Percentiles rank a stretch among this genome's conserved stretches.
Evolutionary conservation across 2,888 invertebrate genomes (phyloP).

Genomic region (Cephus pulcher): DNA sequence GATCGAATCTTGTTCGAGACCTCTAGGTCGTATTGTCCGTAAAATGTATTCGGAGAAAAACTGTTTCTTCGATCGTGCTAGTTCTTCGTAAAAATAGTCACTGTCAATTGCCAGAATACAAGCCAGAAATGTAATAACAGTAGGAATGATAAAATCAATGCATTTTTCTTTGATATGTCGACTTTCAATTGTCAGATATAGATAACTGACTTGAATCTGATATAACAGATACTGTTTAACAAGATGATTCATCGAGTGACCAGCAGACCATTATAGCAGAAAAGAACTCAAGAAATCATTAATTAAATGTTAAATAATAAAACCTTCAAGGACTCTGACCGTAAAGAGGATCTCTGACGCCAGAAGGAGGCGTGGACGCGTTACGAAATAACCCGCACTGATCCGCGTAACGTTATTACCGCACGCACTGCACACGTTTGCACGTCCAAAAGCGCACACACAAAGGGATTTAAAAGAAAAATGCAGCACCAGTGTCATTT

Average conservation of each 20-base stretch:
- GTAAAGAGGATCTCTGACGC: neutral
- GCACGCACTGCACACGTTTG: constrained; percentile 1
- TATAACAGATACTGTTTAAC: neutral
- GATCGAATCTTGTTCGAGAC: neutral
- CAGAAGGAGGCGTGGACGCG: constrained; percentile 1
- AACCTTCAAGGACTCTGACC: neutral
- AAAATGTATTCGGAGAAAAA: too few relatives aligned
- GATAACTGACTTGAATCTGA: neutral
- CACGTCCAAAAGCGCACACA: neutral
- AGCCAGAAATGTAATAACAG: neutral
- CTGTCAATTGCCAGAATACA: neutral
- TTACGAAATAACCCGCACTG: constrained; percentile 1
- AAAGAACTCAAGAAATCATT: neutral
- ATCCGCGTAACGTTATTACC: constrained; percentile 6
- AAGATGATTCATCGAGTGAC: neutral
- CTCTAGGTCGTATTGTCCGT: neutral
- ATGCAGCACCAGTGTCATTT: neutral
- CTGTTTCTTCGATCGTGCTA: too few relatives aligned
- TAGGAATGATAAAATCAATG: neutral
- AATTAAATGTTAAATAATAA: neutral
- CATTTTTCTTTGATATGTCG: neutral
- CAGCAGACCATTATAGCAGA: neutral
- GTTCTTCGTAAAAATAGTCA: neutral
- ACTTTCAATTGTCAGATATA: neutral
- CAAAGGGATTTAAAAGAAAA: neutral